These are phyloP conservation scores for Agapornis roseicollis DNA, from an alignment of 2,113 vertebrate genomes.

Conservation along the genomic window DNA sequence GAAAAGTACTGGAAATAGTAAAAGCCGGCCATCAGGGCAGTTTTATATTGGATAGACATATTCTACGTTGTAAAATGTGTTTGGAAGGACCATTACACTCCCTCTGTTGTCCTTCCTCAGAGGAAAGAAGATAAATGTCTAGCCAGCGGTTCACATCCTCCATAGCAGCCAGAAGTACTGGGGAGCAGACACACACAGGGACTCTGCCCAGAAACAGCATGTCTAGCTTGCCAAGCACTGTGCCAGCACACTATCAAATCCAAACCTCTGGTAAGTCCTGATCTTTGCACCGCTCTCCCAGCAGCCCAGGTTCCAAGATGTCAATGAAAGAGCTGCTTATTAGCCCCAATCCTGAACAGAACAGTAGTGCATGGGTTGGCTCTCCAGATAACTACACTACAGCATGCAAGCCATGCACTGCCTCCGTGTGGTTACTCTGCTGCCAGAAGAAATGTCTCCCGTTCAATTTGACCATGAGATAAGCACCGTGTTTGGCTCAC, in stretches of 20 bases:
- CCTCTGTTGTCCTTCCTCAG: neutral
- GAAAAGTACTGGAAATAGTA: neutral
- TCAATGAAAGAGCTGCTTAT: neutral
- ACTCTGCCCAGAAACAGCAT: rapidly evolving
- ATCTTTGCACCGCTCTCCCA: neutral
- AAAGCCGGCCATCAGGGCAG: neutral
- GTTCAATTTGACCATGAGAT: neutral
- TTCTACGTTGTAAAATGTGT: neutral
- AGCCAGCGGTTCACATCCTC: neutral
- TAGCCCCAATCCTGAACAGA: neutral
- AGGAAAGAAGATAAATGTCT: neutral
- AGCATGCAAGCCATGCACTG: neutral
- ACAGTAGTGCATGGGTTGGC: neutral
- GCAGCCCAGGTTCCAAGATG: neutral
- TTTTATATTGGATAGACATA: neutral
- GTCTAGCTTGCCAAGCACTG: neutral
- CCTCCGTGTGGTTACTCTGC: neutral
- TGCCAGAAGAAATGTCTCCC: neutral
- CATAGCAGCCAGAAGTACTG: rapidly evolving
- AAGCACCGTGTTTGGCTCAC: neutral
- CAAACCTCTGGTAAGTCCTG: neutral
- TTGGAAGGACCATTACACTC: neutral
- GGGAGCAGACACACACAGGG: neutral
- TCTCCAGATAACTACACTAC: neutral
- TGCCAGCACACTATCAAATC: rapidly evolving